phyloP scores from a whole-genome alignment of 2,113 vertebrate genomes.

The Nycticorax nycticorax region DNA sequence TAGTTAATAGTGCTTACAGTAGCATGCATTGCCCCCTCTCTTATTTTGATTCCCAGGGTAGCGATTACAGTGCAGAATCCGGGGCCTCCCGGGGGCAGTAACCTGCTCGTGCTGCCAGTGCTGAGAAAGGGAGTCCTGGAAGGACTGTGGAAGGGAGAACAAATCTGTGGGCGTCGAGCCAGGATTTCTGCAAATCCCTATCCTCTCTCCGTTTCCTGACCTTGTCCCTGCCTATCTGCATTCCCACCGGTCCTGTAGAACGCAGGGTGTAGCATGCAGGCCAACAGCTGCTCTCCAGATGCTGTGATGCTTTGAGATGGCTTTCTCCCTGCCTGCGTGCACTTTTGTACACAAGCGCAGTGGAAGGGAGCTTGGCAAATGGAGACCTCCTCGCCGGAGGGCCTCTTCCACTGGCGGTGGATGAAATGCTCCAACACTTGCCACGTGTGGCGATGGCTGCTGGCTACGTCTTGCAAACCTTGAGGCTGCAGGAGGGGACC shows the following conservation, averaged over 20 bases:
- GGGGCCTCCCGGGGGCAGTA: background rate
- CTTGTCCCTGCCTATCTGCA: background rate
- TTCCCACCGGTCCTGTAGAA: slow-evolving; percentile 31
- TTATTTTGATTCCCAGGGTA: slow-evolving; percentile 43
- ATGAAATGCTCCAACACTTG: background rate
- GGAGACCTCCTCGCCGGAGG: background rate
- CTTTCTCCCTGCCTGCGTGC: background rate
- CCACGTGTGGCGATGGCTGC: background rate
- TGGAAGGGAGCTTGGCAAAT: background rate
- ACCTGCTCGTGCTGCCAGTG: slow-evolving; percentile 8
- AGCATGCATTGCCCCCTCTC: slow-evolving; percentile 23
- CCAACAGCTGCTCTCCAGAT: slow-evolving; percentile 61
- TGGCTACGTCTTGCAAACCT: background rate
- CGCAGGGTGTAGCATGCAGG: background rate
- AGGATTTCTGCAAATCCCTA: slow-evolving; percentile 44
- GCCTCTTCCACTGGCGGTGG: background rate
- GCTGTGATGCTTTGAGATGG: slow-evolving; percentile 14
- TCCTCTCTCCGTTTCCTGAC: slow-evolving; percentile 28
- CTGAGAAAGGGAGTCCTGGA: slow-evolving; percentile 31
- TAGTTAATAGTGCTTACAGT: slow-evolving; percentile 29
- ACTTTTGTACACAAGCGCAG: background rate
- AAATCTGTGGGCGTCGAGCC: background rate
- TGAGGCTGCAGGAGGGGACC: background rate
- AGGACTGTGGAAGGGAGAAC: slow-evolving; percentile 35
- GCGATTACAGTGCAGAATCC: background rate